These are phyloP conservation scores for Lucilia cuprina DNA, from an alignment of 1,140 invertebrate genomes.

Conservation along the genomic window DNA sequence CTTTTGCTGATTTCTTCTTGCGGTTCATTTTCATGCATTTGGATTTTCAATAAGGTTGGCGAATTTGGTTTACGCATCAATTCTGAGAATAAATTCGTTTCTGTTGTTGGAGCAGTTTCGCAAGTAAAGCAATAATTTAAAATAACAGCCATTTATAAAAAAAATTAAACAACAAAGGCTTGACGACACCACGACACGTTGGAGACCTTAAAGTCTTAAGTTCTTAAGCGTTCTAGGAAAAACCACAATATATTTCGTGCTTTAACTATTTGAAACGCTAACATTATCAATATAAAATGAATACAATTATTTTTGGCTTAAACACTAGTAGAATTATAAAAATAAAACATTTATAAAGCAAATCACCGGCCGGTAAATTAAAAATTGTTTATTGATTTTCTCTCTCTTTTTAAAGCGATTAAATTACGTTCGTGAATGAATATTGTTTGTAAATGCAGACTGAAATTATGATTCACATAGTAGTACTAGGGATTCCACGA, in stretches of 20 bases:
- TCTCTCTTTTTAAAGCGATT: background rate
- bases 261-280: background rate
- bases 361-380: background rate
- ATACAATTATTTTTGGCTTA: background rate
- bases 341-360: background rate
- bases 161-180: background rate
- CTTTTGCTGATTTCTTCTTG: constrained; percentile 44
- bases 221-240: background rate
- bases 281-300: background rate
- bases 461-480: background rate
- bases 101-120: background rate
- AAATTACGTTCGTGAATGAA: background rate
- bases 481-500: constrained; percentile 13
- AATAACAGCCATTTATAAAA: constrained; percentile 14
- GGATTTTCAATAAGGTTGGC: background rate
- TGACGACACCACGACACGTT: background rate
- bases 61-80: constrained; percentile 6
- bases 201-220: background rate
- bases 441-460: background rate
- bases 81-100: background rate
- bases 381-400: background rate
- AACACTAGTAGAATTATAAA: background rate
- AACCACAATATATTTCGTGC: background rate
- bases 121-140: background rate
- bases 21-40: constrained; percentile 54